These are phyloP conservation scores for Phengaris arion DNA, from an alignment of 2,888 invertebrate species.

Conservation along the genomic window DNA sequence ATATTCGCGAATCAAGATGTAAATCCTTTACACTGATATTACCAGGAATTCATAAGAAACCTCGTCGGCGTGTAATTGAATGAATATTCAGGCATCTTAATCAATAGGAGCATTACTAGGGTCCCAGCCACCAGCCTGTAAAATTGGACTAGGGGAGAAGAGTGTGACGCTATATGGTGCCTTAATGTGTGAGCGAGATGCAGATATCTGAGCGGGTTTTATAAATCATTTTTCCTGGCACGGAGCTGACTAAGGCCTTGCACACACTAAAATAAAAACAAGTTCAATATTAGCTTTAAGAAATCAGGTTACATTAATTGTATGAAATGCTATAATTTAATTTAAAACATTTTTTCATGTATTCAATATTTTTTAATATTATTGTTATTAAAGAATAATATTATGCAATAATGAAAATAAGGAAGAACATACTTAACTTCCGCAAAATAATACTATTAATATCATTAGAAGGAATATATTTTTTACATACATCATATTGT, in stretches of 20 bases:
- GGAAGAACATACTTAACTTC: too few species aligned
- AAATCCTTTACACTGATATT: slow-evolving; percentile 35
- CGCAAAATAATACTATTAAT: too few species aligned
- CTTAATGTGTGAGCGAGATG: slow-evolving; percentile 48
- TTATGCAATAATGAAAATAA: too few species aligned
- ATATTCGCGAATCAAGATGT: slow-evolving; percentile 28
- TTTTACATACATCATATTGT: too few species aligned
- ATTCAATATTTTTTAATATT: too few species aligned
- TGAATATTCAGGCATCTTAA: slow-evolving; percentile 78
- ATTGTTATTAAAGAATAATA: too few species aligned
- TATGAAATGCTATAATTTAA: too few species aligned
- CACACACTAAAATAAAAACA: slow-evolving; percentile 44
- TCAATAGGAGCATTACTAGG: slow-evolving; percentile 73
- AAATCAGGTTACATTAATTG: background rate
- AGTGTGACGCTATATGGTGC: slow-evolving; percentile 46
- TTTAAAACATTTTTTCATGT: too few species aligned
- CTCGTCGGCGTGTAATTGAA: slow-evolving; percentile 71
- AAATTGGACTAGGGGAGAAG: slow-evolving; percentile 71
- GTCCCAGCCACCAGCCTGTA: slow-evolving; percentile 72
- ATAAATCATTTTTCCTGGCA: slow-evolving; percentile 77
- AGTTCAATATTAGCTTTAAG: background rate
- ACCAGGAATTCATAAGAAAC: slow-evolving; percentile 60
- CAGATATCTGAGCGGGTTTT: slow-evolving; percentile 57
- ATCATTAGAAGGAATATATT: too few species aligned
- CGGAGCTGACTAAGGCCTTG: slow-evolving; percentile 58